phyloP scores from a whole-genome alignment of 2,797 vertebrate genomes.

The Sternotherus odoratus region DNA sequence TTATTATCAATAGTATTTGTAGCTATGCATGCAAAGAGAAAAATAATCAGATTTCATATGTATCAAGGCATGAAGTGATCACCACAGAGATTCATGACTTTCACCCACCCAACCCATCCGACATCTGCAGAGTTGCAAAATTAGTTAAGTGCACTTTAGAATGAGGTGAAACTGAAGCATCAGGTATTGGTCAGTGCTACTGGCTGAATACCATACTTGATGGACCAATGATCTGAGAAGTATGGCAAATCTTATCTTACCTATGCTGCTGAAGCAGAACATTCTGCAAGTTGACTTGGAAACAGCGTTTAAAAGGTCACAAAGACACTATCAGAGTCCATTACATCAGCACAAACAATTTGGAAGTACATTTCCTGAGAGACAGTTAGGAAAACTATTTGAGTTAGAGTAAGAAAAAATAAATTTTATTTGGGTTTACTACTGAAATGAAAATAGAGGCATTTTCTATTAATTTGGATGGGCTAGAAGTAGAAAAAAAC shows the following conservation, averaged over 20 bases:
- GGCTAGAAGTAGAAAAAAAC: not conserved
- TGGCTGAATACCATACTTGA: not conserved
- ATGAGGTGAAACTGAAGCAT: not conserved
- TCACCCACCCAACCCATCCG: not conserved
- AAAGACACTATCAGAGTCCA: not conserved
- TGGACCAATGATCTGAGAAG: not conserved
- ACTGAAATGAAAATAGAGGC: not conserved
- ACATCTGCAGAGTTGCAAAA: not conserved
- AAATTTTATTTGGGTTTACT: not conserved
- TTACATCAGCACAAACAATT: not conserved
- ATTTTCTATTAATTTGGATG: not conserved
- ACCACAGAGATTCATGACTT: not conserved
- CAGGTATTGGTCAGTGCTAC: not conserved
- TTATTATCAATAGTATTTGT: not conserved
- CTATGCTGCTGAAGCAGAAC: not conserved
- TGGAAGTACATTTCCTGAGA: not conserved
- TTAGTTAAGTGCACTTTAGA: not conserved
- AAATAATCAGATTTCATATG: not conserved
- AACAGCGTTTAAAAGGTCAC: not conserved
- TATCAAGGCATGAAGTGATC: not conserved
- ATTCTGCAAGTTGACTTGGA: not conserved
- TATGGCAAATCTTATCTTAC: not conserved
- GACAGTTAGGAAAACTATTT: not conserved
- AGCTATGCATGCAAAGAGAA: not conserved
- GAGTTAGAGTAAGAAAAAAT: not conserved